These are phyloP conservation scores for Brachymystax lenok DNA, from an alignment of 2,797 vertebrate genomes.

Conservation along the genomic window DNA sequence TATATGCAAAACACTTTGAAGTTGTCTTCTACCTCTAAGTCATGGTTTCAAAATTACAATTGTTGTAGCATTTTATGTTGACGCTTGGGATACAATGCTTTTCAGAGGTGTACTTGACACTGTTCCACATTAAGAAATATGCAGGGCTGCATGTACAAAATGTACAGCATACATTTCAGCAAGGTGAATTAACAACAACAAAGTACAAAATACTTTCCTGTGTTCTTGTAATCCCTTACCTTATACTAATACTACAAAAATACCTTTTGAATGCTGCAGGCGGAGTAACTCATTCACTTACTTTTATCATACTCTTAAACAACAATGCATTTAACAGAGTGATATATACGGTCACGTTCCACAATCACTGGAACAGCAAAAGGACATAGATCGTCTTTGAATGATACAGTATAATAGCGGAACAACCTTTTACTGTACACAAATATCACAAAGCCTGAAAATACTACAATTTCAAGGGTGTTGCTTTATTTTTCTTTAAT, in stretches of 20 bases:
- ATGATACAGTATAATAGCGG: constrained; percentile 65
- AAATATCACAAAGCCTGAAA: constrained; percentile 61
- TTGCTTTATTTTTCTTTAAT: constrained; percentile 22
- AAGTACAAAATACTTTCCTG: constrained; percentile 79
- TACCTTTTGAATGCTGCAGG: constrained; percentile 80
- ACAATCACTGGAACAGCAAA: constrained; percentile 82
- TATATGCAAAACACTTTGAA: constrained; percentile 86
- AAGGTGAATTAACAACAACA: constrained; percentile 76
- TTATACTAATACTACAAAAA: constrained; percentile 81
- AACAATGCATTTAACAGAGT: constrained; percentile 81
- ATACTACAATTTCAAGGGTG: constrained; percentile 44
- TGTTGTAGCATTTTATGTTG: constrained; percentile 70
- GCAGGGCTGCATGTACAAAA: constrained; percentile 80
- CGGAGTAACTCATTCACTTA: constrained; percentile 76
- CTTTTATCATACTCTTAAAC: constrained; percentile 75
- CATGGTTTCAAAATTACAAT: constrained; percentile 81
- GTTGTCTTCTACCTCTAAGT: constrained; percentile 81
- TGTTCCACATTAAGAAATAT: constrained; percentile 78
- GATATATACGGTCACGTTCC: constrained; percentile 81
- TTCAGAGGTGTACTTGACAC: constrained; percentile 70
- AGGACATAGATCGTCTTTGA: constrained; percentile 79
- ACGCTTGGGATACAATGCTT: constrained; percentile 75
- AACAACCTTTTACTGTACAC: constrained; percentile 70
- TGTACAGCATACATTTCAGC: constrained; percentile 75
- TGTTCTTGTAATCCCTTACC: constrained; percentile 74